Conservation (phyloP, 1,140 invertebrate species). For the Hylaeus anthracinus region DNA sequence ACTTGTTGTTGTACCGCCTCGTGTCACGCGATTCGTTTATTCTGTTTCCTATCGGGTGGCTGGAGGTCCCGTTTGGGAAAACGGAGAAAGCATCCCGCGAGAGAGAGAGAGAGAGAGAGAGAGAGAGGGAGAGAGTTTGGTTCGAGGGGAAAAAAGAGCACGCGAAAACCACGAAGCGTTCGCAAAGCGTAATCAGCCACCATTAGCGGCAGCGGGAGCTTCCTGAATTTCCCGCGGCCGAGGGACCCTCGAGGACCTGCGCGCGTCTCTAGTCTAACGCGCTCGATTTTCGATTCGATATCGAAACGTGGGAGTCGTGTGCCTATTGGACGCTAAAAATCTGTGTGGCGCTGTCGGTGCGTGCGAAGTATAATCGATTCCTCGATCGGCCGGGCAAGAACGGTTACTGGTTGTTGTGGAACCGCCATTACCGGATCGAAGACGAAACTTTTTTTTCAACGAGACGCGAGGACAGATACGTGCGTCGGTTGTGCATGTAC, state of each 20-base stretch:
- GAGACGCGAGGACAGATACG: neutral
- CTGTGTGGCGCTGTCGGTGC: neutral
- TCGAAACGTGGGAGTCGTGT: neutral
- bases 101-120: slow-evolving; percentile 7
- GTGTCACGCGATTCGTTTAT: slow-evolving; percentile 7
- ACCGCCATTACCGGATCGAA: neutral
- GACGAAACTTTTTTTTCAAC: neutral
- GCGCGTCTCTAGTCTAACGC: neutral
- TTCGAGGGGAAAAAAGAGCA: neutral
- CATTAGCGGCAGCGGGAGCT: neutral
- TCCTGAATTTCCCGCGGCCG: slow-evolving; percentile 37
- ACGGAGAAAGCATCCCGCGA: neutral
- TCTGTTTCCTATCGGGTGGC: neutral
- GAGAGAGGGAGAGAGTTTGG: neutral
- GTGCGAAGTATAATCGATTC: neutral
- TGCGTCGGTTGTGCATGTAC: slow-evolving; percentile 16
- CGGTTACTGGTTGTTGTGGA: neutral
- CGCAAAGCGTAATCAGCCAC: neutral
- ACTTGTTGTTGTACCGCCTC: slow-evolving; percentile 31
- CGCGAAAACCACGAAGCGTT: neutral
- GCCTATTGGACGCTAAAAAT: slow-evolving; percentile 5
- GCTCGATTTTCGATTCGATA: neutral
- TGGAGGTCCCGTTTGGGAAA: neutral
- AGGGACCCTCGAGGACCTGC: neutral
- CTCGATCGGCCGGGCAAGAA: neutral